Evolutionary conservation across 2,113 vertebrate species (phyloP).

Genomic region (Lethenteron reissneri): DNA sequence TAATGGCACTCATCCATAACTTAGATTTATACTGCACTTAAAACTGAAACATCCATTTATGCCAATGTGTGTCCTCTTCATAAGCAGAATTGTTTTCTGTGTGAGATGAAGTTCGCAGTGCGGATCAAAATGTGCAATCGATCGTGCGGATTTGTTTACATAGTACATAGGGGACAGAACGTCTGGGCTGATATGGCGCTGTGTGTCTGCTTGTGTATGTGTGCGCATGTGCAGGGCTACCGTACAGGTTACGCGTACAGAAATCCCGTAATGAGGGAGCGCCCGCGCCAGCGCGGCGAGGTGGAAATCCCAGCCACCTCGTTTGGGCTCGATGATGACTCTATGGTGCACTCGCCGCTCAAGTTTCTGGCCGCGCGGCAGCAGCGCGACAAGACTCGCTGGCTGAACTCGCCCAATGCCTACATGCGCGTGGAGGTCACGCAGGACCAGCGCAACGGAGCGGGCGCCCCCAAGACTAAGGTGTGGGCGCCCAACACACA

Average conservation of each 20-base stretch:
- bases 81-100: background rate
- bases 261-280: slow-evolving; percentile 82
- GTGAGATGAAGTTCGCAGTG: background rate
- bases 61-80: background rate
- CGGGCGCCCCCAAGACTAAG: slow-evolving; percentile 39
- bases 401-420: slow-evolving; percentile 90
- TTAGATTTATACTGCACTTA: no score
- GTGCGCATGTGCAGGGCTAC: slow-evolving; percentile 41
- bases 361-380: slow-evolving; percentile 66
- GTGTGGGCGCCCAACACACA: slow-evolving; percentile 99
- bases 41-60: background rate
- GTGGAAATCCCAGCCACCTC: slow-evolving; percentile 63
- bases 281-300: slow-evolving; percentile 83
- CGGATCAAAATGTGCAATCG: background rate
- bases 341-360: slow-evolving; percentile 79
- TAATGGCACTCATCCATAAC: no score
- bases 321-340: slow-evolving; percentile 68
- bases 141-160: background rate
- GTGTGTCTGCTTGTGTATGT: background rate
- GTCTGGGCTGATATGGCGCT: background rate
- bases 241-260: slow-evolving; percentile 90
- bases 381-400: slow-evolving; percentile 83
- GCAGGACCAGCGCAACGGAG: slow-evolving; percentile 23
- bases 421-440: slow-evolving; percentile 67
- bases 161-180: background rate